A percentile compares a stretch with the other conserved stretches of the same genome.
Evolutionary conservation across 1,140 invertebrate species (phyloP).

Genomic region (Eueides isabella): DNA sequence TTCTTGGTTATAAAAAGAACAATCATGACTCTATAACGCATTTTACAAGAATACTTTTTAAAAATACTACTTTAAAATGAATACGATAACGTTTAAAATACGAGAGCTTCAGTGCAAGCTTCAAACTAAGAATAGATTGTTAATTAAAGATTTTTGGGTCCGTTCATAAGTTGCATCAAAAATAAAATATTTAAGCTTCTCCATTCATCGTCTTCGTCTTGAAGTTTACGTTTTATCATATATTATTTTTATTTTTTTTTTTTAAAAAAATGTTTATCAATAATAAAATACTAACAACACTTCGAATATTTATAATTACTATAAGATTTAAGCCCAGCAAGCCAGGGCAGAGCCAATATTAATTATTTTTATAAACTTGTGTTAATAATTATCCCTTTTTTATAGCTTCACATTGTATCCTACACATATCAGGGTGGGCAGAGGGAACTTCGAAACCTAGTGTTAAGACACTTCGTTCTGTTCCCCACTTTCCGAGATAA

Average conservation of each 20-base stretch:
- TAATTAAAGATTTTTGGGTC: slow-evolving; percentile 14
- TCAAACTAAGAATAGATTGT: slow-evolving; percentile 2
- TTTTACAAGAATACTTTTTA: slow-evolving; percentile 7
- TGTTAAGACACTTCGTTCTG: too few species aligned
- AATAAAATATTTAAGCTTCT: background rate
- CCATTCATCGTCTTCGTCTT: background rate
- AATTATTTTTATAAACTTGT: too few species aligned
- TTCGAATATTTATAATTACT: too few species aligned
- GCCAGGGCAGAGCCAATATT: too few species aligned
- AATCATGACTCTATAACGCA: slow-evolving; percentile 23
- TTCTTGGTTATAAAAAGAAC: slow-evolving; percentile 44
- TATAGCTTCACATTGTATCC: too few species aligned
- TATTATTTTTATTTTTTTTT: too few species aligned
- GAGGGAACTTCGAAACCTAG: too few species aligned
- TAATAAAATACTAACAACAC: too few species aligned
- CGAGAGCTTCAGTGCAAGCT: background rate
- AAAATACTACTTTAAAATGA: slow-evolving; percentile 19
- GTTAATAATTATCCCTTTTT: too few species aligned
- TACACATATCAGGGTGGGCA: too few species aligned
- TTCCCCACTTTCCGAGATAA: too few species aligned
- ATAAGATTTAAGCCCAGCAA: too few species aligned
- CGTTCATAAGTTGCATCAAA: background rate
- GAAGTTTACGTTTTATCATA: background rate
- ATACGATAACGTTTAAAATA: slow-evolving; percentile 21
- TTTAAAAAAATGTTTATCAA: background rate